Conservation (phyloP, 2,888 invertebrate genomes). For the Oligia fasciuncula region DNA sequence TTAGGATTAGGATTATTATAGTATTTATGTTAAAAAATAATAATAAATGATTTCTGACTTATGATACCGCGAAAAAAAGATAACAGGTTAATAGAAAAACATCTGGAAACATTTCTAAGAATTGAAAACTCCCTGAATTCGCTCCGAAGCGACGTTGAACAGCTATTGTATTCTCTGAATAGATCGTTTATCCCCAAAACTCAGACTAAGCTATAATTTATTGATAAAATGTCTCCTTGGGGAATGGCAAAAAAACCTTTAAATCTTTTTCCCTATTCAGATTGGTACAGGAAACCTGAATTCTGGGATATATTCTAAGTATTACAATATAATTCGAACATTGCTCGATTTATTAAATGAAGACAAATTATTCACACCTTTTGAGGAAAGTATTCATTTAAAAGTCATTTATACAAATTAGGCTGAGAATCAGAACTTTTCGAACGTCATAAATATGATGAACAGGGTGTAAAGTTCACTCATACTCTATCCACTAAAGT, state of each 20-base stretch:
- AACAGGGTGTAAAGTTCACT: no score
- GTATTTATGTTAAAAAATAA: no score
- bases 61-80: neutral
- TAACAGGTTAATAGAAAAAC: neutral
- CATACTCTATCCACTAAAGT: no score
- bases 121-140: neutral
- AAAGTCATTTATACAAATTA: no score
- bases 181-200: conserved; percentile 29
- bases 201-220: conserved; percentile 19
- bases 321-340: neutral
- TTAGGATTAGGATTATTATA: no score
- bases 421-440: no score
- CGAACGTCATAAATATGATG: no score
- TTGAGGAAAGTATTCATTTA: neutral
- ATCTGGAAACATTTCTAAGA: neutral
- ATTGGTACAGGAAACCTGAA: neutral
- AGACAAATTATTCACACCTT: neutral
- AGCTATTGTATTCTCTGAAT: conserved; percentile 50
- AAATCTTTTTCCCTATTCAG: neutral
- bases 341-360: neutral
- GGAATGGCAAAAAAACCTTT: conserved; percentile 2
- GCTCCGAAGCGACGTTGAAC: conserved; percentile 31
- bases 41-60: no score
- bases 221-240: conserved; percentile 13
- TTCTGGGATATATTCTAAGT: neutral